Evolutionary conservation across 2,888 invertebrate genomes (phyloP), one percentile per base, ranked within the genome.

Genomic region (Hirtodrosophila trivittata): DNA sequence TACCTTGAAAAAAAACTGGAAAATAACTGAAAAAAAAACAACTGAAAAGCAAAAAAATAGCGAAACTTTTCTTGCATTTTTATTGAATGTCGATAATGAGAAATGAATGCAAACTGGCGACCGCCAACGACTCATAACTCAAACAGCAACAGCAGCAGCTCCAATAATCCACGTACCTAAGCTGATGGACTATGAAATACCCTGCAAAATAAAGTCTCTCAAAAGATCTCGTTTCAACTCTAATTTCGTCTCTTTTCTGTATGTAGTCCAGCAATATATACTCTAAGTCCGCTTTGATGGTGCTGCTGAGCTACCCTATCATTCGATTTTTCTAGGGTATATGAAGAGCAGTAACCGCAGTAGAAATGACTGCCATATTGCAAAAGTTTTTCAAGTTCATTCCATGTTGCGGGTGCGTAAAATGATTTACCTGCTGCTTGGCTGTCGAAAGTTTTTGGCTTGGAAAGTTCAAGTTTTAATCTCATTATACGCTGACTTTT

Each of bases 401-500:
- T 84, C 64, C 66, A 52, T 64, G 64, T 73, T 76, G 78, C 72
- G 81, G 75, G 75, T 77, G 78, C 82, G 86, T 84, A 75, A 77
- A 85, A 86, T 83, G 87, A 83, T 86, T 83, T 83, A 83, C 82
- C 82, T 83, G 74, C 68, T 55, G 49, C 54, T 75, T 70, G 84
- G 60, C 77, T 86, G 81, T 86, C 86, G 76, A 80, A 81, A 82
- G 65, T 86, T 81, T 82, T 74, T 75, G 62, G 71, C 60, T 86
- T 74, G 86, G 59, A 77, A 86, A 81, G 87, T 83, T 83, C 73
- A 86, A 86, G 75, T 86, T 86, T 86, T 83, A 83, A 83, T 83
- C 82, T 86, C 82, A 83, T 83, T 83, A 83, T 83, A 81, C 82
- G 85, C 69, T 77, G 87, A 83, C 82, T 83, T 86, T 83, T 83